These are phyloP conservation scores for Cloeon dipterum DNA, from an alignment of 2,888 invertebrate genomes.

Conservation along the genomic window DNA sequence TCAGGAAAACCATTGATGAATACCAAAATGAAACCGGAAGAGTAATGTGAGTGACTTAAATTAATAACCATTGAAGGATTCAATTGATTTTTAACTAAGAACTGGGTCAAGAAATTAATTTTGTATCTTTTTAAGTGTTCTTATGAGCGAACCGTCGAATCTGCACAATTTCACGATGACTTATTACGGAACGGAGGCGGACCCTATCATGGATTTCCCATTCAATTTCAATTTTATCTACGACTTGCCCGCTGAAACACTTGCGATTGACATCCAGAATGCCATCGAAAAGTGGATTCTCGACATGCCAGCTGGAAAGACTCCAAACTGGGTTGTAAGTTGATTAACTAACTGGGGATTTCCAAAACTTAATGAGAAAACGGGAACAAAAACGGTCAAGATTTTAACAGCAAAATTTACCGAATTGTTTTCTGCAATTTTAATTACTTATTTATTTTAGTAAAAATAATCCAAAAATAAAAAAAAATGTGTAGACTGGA, in stretches of 20 bases:
- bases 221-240: conserved; percentile 54
- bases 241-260: conserved; percentile 26
- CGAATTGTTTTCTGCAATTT: too few relatives aligned
- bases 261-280: conserved; percentile 14
- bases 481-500: too few relatives aligned
- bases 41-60: too few relatives aligned
- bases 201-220: conserved; percentile 43
- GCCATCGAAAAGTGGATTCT: conserved; percentile 25
- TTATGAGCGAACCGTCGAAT: conserved; percentile 58
- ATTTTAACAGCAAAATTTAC: too few relatives aligned
- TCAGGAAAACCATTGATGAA: not conserved
- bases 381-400: too few relatives aligned
- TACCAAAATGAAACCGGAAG: not conserved
- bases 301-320: conserved; percentile 28
- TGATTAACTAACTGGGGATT: too few relatives aligned
- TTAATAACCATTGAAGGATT: not conserved
- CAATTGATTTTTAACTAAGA: conserved; percentile 3
- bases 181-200: conserved; percentile 34
- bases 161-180: conserved; percentile 30
- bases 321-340: conserved; percentile 43
- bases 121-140: conserved; percentile 28
- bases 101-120: too few relatives aligned
- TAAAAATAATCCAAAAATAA: too few relatives aligned
- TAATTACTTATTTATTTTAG: too few relatives aligned
- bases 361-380: not conserved